Conservation (phyloP, 2,888 invertebrate genomes). For the Hypercompe scribonia region DNA sequence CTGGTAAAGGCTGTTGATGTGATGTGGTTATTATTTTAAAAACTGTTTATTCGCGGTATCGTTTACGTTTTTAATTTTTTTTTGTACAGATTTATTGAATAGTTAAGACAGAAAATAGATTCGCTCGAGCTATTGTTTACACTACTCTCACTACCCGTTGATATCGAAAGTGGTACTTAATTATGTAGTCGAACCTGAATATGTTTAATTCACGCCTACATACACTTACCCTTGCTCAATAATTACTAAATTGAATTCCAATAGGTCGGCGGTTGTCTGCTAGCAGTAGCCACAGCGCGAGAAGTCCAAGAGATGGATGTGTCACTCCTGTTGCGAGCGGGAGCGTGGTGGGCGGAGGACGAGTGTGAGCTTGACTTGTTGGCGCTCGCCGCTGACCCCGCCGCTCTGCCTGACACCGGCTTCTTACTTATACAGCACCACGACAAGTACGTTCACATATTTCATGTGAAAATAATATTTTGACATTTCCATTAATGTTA, state of each 20-base stretch:
- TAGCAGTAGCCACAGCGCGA: slow-evolving; percentile 97
- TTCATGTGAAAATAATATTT: background rate
- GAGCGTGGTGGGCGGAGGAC: slow-evolving; percentile 97
- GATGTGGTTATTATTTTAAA: too few relatives aligned
- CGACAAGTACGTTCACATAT: slow-evolving; percentile 77
- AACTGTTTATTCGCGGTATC: background rate
- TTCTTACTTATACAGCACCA: slow-evolving; percentile 95
- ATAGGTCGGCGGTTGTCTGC: slow-evolving; percentile 91
- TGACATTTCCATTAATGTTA: background rate
- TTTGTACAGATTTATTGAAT: background rate
- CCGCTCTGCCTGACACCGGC: slow-evolving; percentile 91
- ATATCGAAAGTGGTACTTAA: background rate
- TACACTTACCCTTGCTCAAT: too few relatives aligned
- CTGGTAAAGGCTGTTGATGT: too few relatives aligned
- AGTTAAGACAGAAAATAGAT: background rate
- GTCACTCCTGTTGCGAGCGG: slow-evolving; percentile 94
- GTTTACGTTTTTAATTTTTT: background rate
- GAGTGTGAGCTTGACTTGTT: slow-evolving; percentile 98
- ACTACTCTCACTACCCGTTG: background rate
- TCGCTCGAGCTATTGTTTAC: too few relatives aligned
- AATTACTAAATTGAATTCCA: background rate
- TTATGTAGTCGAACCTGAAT: too few relatives aligned
- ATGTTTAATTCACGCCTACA: too few relatives aligned
- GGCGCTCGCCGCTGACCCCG: slow-evolving; percentile 92
- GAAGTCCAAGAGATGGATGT: slow-evolving; percentile 99